A percentile compares a stretch with the other conserved stretches of the same genome.
Evolutionary conservation across 2,797 vertebrate genomes (phyloP).

Genomic region (Ispidina lecontei): DNA sequence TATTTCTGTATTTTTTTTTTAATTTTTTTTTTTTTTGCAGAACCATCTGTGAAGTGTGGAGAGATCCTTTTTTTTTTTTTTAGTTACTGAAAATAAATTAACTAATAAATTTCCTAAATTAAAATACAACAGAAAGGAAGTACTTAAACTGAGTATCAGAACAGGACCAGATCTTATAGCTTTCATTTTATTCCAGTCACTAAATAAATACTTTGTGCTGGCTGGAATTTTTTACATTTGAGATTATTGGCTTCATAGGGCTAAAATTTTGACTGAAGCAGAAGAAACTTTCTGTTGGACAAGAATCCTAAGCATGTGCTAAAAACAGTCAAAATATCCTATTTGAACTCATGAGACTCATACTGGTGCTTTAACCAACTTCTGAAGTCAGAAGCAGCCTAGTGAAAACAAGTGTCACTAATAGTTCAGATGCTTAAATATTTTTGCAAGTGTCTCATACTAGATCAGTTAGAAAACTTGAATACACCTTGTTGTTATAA

Average conservation of each 20-base stretch:
- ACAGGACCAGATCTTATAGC: background rate
- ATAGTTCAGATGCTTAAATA: background rate
- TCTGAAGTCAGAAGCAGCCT: background rate
- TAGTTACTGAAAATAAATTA: background rate
- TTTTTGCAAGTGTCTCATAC: background rate
- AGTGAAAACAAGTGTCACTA: background rate
- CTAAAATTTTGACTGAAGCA: background rate
- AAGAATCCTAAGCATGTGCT: background rate
- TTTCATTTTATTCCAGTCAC: background rate
- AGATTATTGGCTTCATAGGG: background rate
- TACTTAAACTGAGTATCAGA: background rate
- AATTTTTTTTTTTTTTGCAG: background rate
- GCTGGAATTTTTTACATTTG: background rate
- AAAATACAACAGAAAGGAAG: background rate
- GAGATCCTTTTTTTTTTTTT: background rate
- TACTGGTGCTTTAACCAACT: background rate
- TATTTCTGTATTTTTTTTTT: background rate
- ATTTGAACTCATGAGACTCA: background rate
- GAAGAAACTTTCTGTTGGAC: background rate
- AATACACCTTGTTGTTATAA: background rate
- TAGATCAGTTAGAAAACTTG: background rate
- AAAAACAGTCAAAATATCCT: background rate
- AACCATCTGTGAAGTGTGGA: background rate
- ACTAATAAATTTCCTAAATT: background rate
- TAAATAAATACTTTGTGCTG: background rate